These are phyloP conservation scores for Rhinatrema bivittatum DNA, from an alignment of 2,797 vertebrate genomes.

Conservation along the genomic window DNA sequence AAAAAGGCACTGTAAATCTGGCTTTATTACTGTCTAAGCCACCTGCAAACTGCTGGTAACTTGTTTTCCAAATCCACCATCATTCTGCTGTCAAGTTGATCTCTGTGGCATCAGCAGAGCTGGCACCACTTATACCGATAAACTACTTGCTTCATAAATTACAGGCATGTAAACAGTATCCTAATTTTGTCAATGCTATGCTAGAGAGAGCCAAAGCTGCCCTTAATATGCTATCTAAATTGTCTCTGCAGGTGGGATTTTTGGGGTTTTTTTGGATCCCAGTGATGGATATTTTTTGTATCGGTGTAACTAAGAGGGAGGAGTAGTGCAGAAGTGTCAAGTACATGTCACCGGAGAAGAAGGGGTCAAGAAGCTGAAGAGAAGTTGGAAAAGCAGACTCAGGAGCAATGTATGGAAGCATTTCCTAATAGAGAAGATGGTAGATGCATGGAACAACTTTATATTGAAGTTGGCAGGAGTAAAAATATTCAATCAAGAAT, in stretches of 20 bases:
- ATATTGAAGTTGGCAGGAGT: too few species aligned
- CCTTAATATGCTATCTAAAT: constrained; percentile 12
- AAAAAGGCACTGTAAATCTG: constrained; percentile 43
- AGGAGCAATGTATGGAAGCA: too few species aligned
- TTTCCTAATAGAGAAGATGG: too few species aligned
- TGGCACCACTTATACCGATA: constrained; percentile 31
- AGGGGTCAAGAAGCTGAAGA: too few species aligned
- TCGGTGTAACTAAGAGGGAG: too few species aligned
- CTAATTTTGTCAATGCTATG: constrained; percentile 36
- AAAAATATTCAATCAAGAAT: too few species aligned
- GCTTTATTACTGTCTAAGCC: constrained; percentile 41
- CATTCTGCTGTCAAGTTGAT: constrained; percentile 36
- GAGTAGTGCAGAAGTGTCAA: too few species aligned
- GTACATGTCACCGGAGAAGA: too few species aligned
- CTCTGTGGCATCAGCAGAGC: constrained; percentile 38
- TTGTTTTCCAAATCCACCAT: constrained; percentile 35
- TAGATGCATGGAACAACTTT: too few species aligned
- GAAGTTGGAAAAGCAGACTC: too few species aligned
- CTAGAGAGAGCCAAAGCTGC: constrained; percentile 9
- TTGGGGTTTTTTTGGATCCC: constrained; percentile 12
- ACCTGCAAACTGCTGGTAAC: constrained; percentile 42
- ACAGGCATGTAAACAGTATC: constrained; percentile 26
- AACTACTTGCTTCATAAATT: constrained; percentile 30
- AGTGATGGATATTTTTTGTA: background rate
- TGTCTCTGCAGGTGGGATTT: constrained; percentile 14